phyloP scores from a whole-genome alignment of 2,113 vertebrate species.

The Blennius ocellaris region DNA sequence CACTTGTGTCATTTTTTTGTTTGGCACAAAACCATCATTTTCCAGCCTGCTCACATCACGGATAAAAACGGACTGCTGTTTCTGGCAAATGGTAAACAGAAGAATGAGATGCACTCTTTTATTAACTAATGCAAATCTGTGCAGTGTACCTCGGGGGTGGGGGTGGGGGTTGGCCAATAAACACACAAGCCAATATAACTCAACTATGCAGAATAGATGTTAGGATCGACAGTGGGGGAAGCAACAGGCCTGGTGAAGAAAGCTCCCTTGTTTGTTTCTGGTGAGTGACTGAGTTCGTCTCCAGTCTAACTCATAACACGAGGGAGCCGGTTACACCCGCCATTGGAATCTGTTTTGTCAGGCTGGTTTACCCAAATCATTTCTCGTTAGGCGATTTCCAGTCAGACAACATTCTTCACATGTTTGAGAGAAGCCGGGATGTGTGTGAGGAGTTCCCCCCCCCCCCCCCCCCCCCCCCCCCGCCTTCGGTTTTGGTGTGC shows the following conservation, averaged over 20 bases:
- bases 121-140: constrained; percentile 7
- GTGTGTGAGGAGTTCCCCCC: constrained; percentile 10
- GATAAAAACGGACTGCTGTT: constrained; percentile 13
- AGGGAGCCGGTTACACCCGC: constrained; percentile 18
- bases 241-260: constrained; percentile 38
- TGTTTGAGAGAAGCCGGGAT: constrained; percentile 34
- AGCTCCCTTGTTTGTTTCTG: constrained; percentile 44
- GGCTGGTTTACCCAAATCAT: constrained; percentile 20
- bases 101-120: constrained; percentile 25
- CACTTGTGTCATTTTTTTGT: constrained; percentile 9
- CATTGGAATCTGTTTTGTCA: constrained; percentile 20
- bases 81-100: constrained; percentile 13
- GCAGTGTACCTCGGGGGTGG: constrained; percentile 13
- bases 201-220: constrained; percentile 62
- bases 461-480: background rate
- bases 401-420: constrained; percentile 58
- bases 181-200: constrained; percentile 44
- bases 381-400: constrained; percentile 49
- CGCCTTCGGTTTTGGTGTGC: constrained; percentile 69
- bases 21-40: constrained; percentile 13
- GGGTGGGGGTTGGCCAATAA: constrained; percentile 16
- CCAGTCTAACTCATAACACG: background rate
- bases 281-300: constrained; percentile 24
- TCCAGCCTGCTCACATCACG: constrained; percentile 10
- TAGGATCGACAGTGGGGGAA: constrained; percentile 33